Evolutionary conservation across 2,888 invertebrate species (phyloP), one percentile per base, ranked within the genome.

Genomic region (Bimastos eiseni): DNA sequence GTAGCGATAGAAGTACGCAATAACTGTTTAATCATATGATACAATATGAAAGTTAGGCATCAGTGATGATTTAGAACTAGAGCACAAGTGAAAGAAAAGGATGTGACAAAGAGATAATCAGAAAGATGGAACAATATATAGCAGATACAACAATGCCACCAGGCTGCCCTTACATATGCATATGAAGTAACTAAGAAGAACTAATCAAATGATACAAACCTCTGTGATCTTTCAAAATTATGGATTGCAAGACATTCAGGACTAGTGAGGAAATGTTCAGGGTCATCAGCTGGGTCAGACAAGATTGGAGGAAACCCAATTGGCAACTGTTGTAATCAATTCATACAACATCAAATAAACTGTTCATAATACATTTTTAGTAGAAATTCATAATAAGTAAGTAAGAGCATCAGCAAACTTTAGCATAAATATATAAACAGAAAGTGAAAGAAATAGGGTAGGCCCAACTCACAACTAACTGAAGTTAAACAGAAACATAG

Each of bases 181-280:
- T n/a, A 24, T n/a, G 49, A 24, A 55, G 88, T 49, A 83, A 19
- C 24, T 41, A 91, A 86, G 34, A 36, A 37, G n/a, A 0, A 89
- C 41, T 83, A 34, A 38, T 70, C n/a, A 30, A 90, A 89, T 89
- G 92, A 91, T 96, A 97, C 92, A 92, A 96, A 97, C 93, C 96
- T 96, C 93, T 97, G 97, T 36, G 96, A 96, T 93, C 96, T 96
- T 93, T 97, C 96, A 95, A 96, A 96, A 93, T 96, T 96, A 94
- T 97, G 97, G 92, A 97, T 97, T 0, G 97, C 96, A 88, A 97
- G 95, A 91, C 96, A 96, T 93, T 97, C 97, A 3, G 97, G 96
- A 93, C 96, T 96, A 90, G 96, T 95, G 83, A 97, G 95, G 93
- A 97, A 97, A 90, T 96, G 96, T 93, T 96, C 96, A 49, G 97